These are phyloP conservation scores for Laspeyria flexula DNA, from an alignment of 2,888 invertebrate genomes.

Conservation along the genomic window DNA sequence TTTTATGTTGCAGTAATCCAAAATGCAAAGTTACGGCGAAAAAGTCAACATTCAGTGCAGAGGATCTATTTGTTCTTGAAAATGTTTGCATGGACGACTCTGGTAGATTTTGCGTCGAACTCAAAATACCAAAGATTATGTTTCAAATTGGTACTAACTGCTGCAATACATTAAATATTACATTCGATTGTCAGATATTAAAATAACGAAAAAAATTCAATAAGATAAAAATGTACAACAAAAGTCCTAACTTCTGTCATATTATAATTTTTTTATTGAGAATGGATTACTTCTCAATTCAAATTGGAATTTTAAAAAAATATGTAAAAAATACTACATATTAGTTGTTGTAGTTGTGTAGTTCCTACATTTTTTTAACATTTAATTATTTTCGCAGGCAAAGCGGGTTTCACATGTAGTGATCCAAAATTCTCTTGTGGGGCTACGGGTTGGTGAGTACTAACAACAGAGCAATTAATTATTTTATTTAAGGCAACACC, in stretches of 20 bases:
- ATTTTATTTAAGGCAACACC: too few relatives aligned
- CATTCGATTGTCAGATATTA: too few relatives aligned
- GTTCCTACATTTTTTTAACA: not conserved
- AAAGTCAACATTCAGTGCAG: slow-evolving; percentile 4
- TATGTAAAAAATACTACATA: too few relatives aligned
- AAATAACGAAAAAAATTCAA: too few relatives aligned
- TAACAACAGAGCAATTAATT: too few relatives aligned
- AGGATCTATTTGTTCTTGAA: slow-evolving; percentile 6
- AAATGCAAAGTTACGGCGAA: slow-evolving; percentile 1
- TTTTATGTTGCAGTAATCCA: slow-evolving; percentile 14
- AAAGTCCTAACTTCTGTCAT: too few relatives aligned
- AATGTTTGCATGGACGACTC: not conserved
- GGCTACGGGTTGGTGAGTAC: slow-evolving; percentile 5
- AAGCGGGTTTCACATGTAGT: not conserved
- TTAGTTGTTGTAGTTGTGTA: not conserved
- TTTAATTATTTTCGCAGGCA: not conserved
- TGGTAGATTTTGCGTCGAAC: not conserved
- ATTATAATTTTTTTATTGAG: too few relatives aligned
- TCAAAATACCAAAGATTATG: slow-evolving; percentile 4
- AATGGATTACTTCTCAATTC: too few relatives aligned
- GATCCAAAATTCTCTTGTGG: slow-evolving; percentile 3
- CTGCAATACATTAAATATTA: too few relatives aligned
- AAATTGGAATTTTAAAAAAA: too few relatives aligned
- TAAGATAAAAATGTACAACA: too few relatives aligned
- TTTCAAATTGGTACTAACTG: slow-evolving; percentile 10